A percentile compares a stretch with the other conserved stretches of the same genome.
Conservation (phyloP, 2,888 invertebrate species). For the Athalia cordata region DNA sequence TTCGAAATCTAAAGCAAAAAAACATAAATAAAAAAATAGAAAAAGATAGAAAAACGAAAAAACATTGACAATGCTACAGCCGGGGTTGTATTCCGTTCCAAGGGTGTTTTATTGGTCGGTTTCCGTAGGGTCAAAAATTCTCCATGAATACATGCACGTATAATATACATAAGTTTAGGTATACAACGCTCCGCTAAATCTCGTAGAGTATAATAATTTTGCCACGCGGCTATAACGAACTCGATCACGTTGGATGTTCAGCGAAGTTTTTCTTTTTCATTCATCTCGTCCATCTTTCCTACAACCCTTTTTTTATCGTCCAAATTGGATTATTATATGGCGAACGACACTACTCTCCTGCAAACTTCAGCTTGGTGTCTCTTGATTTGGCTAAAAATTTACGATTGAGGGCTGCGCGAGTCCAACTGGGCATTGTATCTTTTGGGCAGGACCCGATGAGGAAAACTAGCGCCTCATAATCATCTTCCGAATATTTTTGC, state of each 20-base stretch:
- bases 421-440: too few species aligned
- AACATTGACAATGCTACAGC: slow-evolving; percentile 68
- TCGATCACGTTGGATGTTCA: background rate
- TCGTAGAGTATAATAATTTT: slow-evolving; percentile 11
- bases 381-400: too few species aligned
- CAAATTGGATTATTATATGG: background rate
- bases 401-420: too few species aligned
- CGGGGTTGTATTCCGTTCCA: slow-evolving; percentile 53
- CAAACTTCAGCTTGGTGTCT: too few species aligned
- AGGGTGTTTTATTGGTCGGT: slow-evolving; percentile 72
- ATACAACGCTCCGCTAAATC: slow-evolving; percentile 10
- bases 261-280: background rate
- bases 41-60: slow-evolving; percentile 59
- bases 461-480: too few species aligned
- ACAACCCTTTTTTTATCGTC: background rate
- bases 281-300: background rate
- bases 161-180: background rate
- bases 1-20: slow-evolving; percentile 48
- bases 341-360: too few species aligned
- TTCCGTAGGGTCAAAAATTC: slow-evolving; percentile 70
- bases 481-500: background rate
- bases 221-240: background rate
- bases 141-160: slow-evolving; percentile 8
- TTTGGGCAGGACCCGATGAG: too few species aligned
- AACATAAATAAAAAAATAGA: slow-evolving; percentile 34